These are phyloP conservation scores for Eurystomus gularis DNA, from an alignment of 2,113 vertebrate species.

Conservation along the genomic window DNA sequence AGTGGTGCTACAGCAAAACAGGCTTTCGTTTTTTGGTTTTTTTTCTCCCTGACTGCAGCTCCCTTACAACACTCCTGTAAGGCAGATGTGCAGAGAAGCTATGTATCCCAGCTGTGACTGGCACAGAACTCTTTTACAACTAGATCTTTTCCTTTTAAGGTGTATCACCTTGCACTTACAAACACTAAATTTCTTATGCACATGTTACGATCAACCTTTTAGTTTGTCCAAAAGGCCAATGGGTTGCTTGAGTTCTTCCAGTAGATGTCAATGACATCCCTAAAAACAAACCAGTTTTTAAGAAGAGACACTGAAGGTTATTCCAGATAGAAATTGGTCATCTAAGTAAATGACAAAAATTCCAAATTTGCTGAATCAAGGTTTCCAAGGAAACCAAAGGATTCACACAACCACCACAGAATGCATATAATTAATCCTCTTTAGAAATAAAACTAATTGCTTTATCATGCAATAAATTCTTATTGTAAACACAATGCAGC, in stretches of 20 bases:
- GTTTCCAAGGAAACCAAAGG: not conserved
- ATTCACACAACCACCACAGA: not conserved
- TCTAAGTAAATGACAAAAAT: not conserved
- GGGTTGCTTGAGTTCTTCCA: not conserved
- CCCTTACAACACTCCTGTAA: not conserved
- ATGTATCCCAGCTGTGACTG: not conserved
- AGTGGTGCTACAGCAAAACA: not conserved
- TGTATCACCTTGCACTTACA: not conserved
- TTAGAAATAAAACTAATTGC: not conserved
- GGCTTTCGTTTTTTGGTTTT: no score
- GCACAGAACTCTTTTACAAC: not conserved
- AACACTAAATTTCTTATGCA: not conserved
- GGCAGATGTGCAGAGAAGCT: not conserved
- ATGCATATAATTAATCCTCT: not conserved
- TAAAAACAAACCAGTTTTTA: not conserved
- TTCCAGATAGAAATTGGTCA: not conserved
- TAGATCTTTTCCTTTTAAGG: not conserved
- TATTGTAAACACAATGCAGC: not conserved
- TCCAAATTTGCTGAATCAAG: not conserved
- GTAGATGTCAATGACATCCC: not conserved
- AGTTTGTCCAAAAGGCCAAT: not conserved
- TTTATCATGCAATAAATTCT: not conserved
- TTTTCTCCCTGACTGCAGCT: not conserved
- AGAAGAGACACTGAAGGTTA: not conserved
- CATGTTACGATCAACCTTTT: accelerated